phyloP scores from a whole-genome alignment of 1,140 invertebrate genomes.

The Drosophila asahinai region DNA sequence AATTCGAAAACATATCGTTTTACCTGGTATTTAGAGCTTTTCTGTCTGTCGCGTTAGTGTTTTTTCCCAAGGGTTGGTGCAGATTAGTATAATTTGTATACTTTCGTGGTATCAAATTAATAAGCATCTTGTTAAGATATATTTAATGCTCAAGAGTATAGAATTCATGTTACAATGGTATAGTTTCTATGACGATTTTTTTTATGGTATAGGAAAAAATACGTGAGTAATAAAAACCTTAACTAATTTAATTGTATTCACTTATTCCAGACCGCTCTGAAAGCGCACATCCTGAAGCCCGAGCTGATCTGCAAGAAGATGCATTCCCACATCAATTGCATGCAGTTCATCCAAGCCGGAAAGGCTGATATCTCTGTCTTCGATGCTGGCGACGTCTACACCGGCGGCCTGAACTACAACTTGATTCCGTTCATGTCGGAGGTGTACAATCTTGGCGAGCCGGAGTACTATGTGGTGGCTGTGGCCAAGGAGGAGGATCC shows the following conservation, averaged over 20 bases:
- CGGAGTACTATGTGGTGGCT: conserved; percentile 97
- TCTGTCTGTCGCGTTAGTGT: too few species aligned
- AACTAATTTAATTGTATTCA: neutral
- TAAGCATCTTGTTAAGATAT: too few species aligned
- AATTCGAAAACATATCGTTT: too few species aligned
- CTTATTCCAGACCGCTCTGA: conserved; percentile 90
- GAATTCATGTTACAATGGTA: too few species aligned
- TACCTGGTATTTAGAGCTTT: too few species aligned
- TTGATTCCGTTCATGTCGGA: conserved; percentile 95
- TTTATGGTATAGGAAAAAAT: neutral
- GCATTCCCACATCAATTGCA: conserved; percentile 95
- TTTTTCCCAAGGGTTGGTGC: too few species aligned
- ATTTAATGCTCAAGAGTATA: too few species aligned
- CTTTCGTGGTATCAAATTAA: too few species aligned
- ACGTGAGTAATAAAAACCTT: neutral
- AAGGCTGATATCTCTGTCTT: conserved; percentile 95
- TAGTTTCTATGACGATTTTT: too few species aligned
- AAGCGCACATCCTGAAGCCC: conserved; percentile 95
- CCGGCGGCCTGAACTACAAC: conserved; percentile 92
- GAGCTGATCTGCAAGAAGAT: conserved; percentile 94
- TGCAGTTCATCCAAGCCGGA: conserved; percentile 92
- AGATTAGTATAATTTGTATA: too few species aligned
- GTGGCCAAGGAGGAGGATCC: conserved; percentile 95
- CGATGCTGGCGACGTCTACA: conserved; percentile 97
- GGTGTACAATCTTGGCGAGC: conserved; percentile 93